phyloP scores from a whole-genome alignment of 2,113 vertebrate genomes.

The Oxyruncus cristatus region DNA sequence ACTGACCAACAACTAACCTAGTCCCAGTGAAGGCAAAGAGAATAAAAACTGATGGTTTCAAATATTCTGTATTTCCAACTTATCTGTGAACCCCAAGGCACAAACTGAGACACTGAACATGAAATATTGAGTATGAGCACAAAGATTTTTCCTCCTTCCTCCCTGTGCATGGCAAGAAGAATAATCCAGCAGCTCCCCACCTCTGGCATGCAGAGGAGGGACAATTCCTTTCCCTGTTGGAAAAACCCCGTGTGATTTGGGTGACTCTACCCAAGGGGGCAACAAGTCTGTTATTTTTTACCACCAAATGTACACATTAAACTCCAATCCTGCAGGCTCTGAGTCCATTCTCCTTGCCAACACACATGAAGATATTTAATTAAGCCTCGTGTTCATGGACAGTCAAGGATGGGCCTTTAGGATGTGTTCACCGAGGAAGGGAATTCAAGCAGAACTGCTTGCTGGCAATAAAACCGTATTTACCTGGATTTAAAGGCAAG shows the following conservation, averaged over 20 bases:
- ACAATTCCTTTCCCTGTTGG: not conserved
- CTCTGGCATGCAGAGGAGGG: not conserved
- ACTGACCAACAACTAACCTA: not conserved
- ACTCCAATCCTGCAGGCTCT: not conserved
- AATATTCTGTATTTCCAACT: not conserved
- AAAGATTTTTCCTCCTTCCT: not conserved
- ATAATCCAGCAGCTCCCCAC: not conserved
- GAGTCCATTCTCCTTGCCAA: not conserved
- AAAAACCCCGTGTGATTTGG: not conserved
- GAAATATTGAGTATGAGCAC: not conserved
- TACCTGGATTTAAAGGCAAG: not conserved
- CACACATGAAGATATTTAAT: rapidly evolving
- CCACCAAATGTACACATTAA: not conserved
- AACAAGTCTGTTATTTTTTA: not conserved
- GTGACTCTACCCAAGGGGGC: not conserved
- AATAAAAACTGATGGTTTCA: not conserved
- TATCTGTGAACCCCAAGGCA: not conserved
- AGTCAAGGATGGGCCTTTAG: not conserved
- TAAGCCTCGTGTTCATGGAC: not conserved
- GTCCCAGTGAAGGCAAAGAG: not conserved
- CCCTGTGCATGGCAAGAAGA: not conserved
- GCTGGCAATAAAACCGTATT: not conserved
- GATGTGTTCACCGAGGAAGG: not conserved
- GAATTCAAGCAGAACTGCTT: not conserved
- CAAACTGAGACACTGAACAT: not conserved